Conservation (phyloP, 1,140 invertebrate species). For the Acromyrmex heyeri region DNA sequence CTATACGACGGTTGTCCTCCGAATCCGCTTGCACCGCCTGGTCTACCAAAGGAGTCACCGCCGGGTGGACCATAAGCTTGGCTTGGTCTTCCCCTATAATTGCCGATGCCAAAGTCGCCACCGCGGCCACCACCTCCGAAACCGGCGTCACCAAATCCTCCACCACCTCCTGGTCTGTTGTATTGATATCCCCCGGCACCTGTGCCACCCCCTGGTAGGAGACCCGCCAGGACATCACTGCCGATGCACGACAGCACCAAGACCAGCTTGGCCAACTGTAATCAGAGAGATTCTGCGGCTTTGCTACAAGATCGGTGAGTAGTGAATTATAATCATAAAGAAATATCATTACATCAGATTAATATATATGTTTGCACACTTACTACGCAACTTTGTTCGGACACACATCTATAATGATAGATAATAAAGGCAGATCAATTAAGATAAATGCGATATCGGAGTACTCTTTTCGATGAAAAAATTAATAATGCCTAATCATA, state of each 20-base stretch:
- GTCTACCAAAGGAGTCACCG: constrained; percentile 49
- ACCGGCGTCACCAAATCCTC: constrained; percentile 30
- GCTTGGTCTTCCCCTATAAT: constrained; percentile 48
- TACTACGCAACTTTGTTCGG: background rate
- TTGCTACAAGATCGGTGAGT: background rate
- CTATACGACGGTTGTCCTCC: constrained; percentile 75
- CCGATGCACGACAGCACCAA: constrained; percentile 77
- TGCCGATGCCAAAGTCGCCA: constrained; percentile 42
- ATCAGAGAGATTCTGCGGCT: constrained; percentile 33
- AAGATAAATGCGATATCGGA: background rate
- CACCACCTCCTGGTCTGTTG: constrained; percentile 74
- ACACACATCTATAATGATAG: background rate
- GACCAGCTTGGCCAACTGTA: constrained; percentile 78
- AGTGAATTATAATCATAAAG: constrained; percentile 24
- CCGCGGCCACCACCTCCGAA: constrained; percentile 23
- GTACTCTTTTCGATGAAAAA: background rate
- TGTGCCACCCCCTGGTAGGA: constrained; percentile 76
- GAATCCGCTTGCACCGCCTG: constrained; percentile 55
- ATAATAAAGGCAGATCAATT: constrained; percentile 8
- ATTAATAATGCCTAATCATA: constrained; percentile 1
- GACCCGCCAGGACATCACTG: constrained; percentile 77
- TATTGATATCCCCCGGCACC: constrained; percentile 82
- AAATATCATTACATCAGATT: background rate
- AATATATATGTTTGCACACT: background rate
- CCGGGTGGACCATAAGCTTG: constrained; percentile 66